Base-by-base conservation (phyloP, 2,113 vertebrate genomes). In the Speoplatyrhinus poulsoni region DNA sequence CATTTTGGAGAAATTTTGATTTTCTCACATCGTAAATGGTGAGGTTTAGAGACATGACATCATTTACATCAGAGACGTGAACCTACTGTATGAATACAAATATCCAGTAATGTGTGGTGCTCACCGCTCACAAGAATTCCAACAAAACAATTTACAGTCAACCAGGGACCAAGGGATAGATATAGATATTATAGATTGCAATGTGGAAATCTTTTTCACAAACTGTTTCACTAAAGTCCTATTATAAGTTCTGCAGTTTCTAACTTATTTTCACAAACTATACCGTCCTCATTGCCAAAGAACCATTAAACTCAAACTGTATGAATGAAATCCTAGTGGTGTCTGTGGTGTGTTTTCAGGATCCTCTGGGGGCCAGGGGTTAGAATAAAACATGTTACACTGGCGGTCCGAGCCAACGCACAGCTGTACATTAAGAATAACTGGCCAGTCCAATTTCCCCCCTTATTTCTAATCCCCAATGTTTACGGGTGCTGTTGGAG, bases 381-480 rank as follows among this genome's bases (percentile, higher is more conserved):
- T 77, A 80, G 77, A 70, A 76, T 77, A 75, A 84, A 76, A 52
- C 72, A 58, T 70, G 77, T 68, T 76, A 76, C 58, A 55, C 48
- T 17, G 68, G 17, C 41, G 15, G 19, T 16, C 36, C 12, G 72
- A 81, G 75, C 81, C 82, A 79, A 69, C 84, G 65, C 77, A 73
- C 75, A 81, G 77, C 76, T 72, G 75, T 79, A 76, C 82, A 81
- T 87, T 85, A 85, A 89, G 76, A 83, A 79, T 76, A 70, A 79
- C 17, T 60, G 60, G 76, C 82, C 80, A 83, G 82, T 78, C 78
- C 81, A 76, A 82, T 86, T 82, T 66, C 68, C 48, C 69, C 36
- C 57, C 54, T 67, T 65, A 71, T 17, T 50, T 62, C 62, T 82
- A 85, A 88, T 85, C 80, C 86, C 53, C 65, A 67, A 80, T 81